Evolutionary conservation across 1,140 invertebrate genomes (phyloP).

Genomic region (Lethrus apterus): DNA sequence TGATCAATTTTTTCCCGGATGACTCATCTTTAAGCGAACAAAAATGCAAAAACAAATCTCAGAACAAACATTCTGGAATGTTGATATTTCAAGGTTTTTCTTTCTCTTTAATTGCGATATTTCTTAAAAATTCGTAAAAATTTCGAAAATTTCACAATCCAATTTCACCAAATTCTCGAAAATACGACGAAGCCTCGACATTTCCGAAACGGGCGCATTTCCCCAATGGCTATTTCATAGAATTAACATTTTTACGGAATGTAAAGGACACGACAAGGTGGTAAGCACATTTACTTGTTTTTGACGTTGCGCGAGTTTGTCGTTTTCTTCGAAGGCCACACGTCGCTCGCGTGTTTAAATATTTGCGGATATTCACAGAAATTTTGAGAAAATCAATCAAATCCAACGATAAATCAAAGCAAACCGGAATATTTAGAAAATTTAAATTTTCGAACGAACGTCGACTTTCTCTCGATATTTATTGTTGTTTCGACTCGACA

Average conservation of each 20-base stretch:
- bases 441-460: background rate
- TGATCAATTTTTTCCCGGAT: no score
- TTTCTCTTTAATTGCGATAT: background rate
- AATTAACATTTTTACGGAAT: background rate
- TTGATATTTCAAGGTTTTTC: background rate
- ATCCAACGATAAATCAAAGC: background rate
- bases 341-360: background rate
- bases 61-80: background rate
- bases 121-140: background rate
- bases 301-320: constrained; percentile 1
- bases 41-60: no score
- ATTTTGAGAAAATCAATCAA: background rate
- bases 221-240: background rate
- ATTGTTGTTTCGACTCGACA: background rate
- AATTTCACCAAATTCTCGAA: background rate
- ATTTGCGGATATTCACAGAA: background rate
- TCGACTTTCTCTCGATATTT: background rate
- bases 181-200: no score
- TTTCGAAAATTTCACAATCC: background rate
- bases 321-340: background rate
- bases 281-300: constrained; percentile 6
- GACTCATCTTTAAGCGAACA: no score
- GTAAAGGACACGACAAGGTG: constrained; percentile 8
- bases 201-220: no score
- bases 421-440: background rate